These are phyloP conservation scores for Andrena dorsata DNA, from an alignment of 2,888 invertebrate genomes.

Conservation along the genomic window DNA sequence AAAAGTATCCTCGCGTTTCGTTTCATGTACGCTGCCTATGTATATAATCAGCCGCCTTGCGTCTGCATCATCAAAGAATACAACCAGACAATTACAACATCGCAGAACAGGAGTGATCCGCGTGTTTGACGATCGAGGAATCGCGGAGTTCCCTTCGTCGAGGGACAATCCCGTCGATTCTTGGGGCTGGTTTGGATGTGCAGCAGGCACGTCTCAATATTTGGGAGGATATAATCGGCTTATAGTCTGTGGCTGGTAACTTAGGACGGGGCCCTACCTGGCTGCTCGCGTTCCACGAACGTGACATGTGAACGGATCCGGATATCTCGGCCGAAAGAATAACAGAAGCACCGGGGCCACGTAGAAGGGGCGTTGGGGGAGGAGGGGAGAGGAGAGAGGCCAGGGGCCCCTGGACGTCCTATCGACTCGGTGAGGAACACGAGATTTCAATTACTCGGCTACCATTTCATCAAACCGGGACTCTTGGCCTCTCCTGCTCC, in stretches of 20 bases:
- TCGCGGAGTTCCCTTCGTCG: background rate
- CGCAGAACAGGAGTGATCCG: background rate
- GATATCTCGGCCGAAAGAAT: slow-evolving; percentile 68
- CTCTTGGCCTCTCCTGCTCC: slow-evolving; percentile 50
- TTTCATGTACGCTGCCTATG: background rate
- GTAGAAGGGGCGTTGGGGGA: slow-evolving; percentile 12
- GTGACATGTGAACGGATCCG: slow-evolving; percentile 73
- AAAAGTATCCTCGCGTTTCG: background rate
- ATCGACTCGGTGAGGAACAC: slow-evolving; percentile 76
- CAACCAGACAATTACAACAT: background rate
- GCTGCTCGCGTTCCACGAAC: slow-evolving; percentile 72
- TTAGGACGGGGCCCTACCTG: slow-evolving; percentile 70
- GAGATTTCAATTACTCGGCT: slow-evolving; percentile 80
- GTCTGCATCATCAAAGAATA: no score
- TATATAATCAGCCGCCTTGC: no score
- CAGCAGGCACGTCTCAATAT: slow-evolving; percentile 79
- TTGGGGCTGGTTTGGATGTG: slow-evolving; percentile 63
- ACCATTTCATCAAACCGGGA: slow-evolving; percentile 77
- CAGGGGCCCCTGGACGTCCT: slow-evolving; percentile 50
- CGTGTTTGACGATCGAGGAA: slow-evolving; percentile 13
- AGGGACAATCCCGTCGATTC: slow-evolving; percentile 38
- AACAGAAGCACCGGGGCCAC: slow-evolving; percentile 54
- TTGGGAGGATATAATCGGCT: slow-evolving; percentile 82
- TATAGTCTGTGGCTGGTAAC: slow-evolving; percentile 74
- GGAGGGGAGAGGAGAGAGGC: slow-evolving; percentile 7